These are phyloP conservation scores for Noctilio leporinus DNA, from an alignment of 2,113 vertebrate genomes.

Conservation along the genomic window DNA sequence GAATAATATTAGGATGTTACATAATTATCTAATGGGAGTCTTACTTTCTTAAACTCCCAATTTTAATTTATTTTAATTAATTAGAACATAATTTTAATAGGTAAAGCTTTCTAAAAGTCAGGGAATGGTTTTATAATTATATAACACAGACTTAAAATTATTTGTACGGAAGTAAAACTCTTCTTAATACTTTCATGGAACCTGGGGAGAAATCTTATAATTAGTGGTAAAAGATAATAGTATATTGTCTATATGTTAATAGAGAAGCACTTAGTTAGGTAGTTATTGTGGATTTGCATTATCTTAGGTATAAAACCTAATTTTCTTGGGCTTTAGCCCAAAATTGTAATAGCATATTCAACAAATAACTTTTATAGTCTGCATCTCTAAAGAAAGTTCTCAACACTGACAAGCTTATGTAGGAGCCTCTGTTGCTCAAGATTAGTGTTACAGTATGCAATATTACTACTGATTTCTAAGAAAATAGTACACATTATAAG, in stretches of 20 bases:
- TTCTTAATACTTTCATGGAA: background rate
- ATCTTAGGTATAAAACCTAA: background rate
- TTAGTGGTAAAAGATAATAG: background rate
- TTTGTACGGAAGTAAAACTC: background rate
- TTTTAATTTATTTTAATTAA: constrained; percentile 6
- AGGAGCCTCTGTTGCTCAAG: background rate
- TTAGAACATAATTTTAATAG: background rate
- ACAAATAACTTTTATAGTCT: background rate
- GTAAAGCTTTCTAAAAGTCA: constrained; percentile 5
- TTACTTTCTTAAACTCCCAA: background rate
- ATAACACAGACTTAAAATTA: background rate
- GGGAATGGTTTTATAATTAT: background rate
- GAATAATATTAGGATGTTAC: background rate
- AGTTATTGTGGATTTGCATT: background rate
- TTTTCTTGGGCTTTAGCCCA: background rate
- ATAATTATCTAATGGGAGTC: background rate
- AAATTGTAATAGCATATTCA: constrained; percentile 9
- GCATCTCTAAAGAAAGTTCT: background rate
- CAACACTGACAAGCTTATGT: background rate
- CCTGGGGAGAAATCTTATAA: background rate
- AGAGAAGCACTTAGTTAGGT: background rate
- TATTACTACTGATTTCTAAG: background rate
- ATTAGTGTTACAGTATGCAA: background rate
- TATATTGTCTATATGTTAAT: background rate
- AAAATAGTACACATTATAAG: background rate